Conservation (phyloP, 37 sponge, comb jelly and placozoan genomes). For the Halisarca cf. caerulea region DNA sequence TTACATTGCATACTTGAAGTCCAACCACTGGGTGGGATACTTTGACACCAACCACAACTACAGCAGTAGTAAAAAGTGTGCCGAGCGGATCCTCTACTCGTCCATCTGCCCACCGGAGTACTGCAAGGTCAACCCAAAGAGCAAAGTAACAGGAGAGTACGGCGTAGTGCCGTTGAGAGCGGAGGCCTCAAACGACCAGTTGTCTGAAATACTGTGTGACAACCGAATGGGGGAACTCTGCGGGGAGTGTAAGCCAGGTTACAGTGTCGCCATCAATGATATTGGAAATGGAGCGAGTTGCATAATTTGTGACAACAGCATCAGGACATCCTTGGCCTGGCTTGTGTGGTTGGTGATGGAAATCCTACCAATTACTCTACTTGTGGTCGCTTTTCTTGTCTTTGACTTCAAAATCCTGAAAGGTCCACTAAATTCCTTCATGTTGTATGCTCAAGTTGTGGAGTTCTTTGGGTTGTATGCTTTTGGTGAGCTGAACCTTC, state of each 20-base stretch:
- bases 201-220: not conserved
- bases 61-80: not conserved
- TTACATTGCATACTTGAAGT: not conserved
- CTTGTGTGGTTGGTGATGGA: constrained; percentile 49
- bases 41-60: not conserved
- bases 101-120: constrained; percentile 8
- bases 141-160: not conserved
- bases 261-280: constrained; percentile 27
- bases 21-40: constrained; percentile 25
- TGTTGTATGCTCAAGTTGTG: constrained; percentile 54
- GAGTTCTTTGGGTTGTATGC: constrained; percentile 21
- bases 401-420: constrained; percentile 46
- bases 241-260: constrained; percentile 40
- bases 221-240: constrained; percentile 57
- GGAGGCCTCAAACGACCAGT: not conserved
- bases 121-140: not conserved
- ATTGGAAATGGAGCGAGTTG: constrained; percentile 19
- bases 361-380: constrained; percentile 48
- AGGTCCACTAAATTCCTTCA: constrained; percentile 53
- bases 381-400: constrained; percentile 50
- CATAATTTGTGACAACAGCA: not conserved
- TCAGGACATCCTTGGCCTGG: constrained; percentile 4
- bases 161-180: not conserved
- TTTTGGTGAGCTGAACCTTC: not conserved
- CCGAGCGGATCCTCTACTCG: not conserved